These are phyloP conservation scores for Pachydiplax longipennis DNA, from an alignment of 2,888 invertebrate species.

Conservation along the genomic window DNA sequence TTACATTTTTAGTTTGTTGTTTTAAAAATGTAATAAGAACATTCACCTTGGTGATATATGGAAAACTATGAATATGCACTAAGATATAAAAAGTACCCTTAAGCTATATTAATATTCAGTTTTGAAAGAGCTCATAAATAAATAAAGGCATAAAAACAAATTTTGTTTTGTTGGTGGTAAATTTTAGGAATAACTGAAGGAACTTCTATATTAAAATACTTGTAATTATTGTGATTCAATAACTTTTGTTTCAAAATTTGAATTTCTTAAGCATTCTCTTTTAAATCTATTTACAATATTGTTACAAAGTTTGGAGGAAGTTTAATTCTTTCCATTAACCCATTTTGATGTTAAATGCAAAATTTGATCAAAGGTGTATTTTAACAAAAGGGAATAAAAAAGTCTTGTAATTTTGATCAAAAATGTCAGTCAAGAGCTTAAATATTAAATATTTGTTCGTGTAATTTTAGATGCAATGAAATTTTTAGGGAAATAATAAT, in stretches of 20 bases:
- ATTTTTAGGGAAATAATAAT: neutral
- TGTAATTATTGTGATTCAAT: neutral
- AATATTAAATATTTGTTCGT: neutral
- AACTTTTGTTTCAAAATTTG: neutral
- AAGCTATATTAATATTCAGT: neutral
- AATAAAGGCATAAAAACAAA: neutral
- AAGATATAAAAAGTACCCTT: neutral
- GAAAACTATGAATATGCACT: neutral
- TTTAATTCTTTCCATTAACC: neutral
- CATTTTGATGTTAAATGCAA: neutral
- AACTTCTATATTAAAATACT: neutral
- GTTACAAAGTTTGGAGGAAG: neutral
- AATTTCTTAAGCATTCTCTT: neutral
- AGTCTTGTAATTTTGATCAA: neutral
- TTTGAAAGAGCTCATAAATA: neutral
- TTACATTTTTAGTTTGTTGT: neutral
- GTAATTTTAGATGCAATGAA: neutral
- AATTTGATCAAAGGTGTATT: neutral
- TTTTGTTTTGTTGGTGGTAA: neutral
- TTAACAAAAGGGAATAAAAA: neutral
- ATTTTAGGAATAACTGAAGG: neutral
- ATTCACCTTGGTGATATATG: neutral
- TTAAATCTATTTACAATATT: neutral
- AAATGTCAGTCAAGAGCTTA: neutral
- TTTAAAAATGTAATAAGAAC: neutral